Evolutionary conservation across 2,113 vertebrate species (phyloP).

Genomic region (Bostrychus sinensis): DNA sequence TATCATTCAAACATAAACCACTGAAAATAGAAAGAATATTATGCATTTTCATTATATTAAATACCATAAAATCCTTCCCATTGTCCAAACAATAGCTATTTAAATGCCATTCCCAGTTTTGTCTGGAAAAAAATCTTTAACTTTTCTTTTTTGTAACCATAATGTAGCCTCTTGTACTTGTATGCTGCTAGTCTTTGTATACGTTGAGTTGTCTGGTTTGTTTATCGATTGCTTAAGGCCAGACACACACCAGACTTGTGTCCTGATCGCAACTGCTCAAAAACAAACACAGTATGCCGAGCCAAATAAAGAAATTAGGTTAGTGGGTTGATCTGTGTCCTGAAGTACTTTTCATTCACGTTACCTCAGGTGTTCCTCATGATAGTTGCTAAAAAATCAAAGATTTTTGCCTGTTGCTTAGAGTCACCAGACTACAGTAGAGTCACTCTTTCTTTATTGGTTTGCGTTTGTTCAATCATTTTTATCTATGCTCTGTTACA

Average conservation of each 20-base stretch:
- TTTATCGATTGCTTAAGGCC: conserved; percentile 7
- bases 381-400: background rate
- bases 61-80: too few species aligned
- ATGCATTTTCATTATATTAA: too few species aligned
- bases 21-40: background rate
- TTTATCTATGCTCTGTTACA: conserved; percentile 54
- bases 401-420: too few species aligned
- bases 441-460: background rate
- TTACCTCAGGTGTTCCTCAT: background rate
- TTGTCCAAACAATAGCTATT: too few species aligned
- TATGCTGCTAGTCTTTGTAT: too few species aligned
- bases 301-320: conserved; percentile 30
- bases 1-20: background rate
- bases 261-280: conserved; percentile 1
- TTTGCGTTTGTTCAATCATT: background rate
- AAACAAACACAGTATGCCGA: conserved; percentile 5
- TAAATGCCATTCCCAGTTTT: too few species aligned
- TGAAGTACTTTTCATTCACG: background rate
- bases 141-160: conserved; percentile 2
- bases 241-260: conserved; percentile 14
- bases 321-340: conserved; percentile 13
- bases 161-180: conserved; percentile 6
- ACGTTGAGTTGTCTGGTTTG: conserved; percentile 1
- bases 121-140: background rate
- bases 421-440: too few species aligned